phyloP scores from a whole-genome alignment of 2,888 invertebrate species.

The Drosophila peninsularis region DNA sequence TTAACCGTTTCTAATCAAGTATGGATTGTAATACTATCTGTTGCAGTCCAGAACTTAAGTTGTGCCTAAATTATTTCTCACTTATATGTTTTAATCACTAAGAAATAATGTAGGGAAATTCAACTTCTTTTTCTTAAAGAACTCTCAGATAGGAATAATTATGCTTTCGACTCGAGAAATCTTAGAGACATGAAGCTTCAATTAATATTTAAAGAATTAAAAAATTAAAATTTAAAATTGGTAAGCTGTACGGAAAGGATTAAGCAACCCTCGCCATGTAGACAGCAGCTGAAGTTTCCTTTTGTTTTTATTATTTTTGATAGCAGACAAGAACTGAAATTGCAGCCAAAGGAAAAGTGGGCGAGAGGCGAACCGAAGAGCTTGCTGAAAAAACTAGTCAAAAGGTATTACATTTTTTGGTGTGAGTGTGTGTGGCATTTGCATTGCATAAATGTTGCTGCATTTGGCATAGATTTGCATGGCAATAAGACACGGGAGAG shows the following conservation, averaged over 20 bases:
- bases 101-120: too few species aligned
- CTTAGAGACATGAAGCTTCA: not conserved
- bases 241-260: not conserved
- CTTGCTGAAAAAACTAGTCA: constrained; percentile 36
- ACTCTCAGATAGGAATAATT: too few species aligned
- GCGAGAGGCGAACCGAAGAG: not conserved
- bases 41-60: too few species aligned
- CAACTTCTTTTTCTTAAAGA: too few species aligned
- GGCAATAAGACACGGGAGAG: constrained; percentile 46
- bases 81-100: too few species aligned
- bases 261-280: constrained; percentile 28
- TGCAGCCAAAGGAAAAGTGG: constrained; percentile 1
- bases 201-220: too few species aligned
- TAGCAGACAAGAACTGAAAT: constrained; percentile 29
- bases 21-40: not conserved
- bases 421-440: constrained; percentile 33
- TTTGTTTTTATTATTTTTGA: constrained; percentile 21
- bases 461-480: constrained; percentile 78
- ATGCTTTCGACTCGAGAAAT: too few species aligned
- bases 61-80: too few species aligned
- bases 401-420: constrained; percentile 57
- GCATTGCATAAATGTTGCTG: constrained; percentile 69
- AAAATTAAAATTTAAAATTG: too few species aligned
- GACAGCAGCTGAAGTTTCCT: constrained; percentile 12
- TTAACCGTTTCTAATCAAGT: too few species aligned